Conservation (phyloP, 2,888 invertebrate genomes). For the Eilema depressum region DNA sequence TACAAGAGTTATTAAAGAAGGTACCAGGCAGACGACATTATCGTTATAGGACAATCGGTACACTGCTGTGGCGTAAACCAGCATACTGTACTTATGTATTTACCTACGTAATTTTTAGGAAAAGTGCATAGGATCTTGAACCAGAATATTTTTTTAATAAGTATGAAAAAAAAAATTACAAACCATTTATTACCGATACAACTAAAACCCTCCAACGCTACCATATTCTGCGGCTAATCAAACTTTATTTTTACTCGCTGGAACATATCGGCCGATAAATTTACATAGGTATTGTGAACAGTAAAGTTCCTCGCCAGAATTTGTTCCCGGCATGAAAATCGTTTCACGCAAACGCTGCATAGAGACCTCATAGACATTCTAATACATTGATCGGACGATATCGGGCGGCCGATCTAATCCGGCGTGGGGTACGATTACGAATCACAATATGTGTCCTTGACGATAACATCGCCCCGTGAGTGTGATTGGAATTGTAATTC, state of each 20-base stretch:
- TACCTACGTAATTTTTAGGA: not conserved
- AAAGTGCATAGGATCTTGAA: not conserved
- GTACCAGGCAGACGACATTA: too few relatives aligned
- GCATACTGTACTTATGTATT: too few relatives aligned
- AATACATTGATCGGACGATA: constrained; percentile 73
- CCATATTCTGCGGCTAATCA: constrained; percentile 1
- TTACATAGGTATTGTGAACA: constrained; percentile 64
- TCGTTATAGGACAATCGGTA: too few relatives aligned
- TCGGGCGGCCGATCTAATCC: constrained; percentile 79
- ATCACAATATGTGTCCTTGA: constrained; percentile 83
- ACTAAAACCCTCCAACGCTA: constrained; percentile 3
- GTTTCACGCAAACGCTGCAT: constrained; percentile 63
- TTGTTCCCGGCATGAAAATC: constrained; percentile 64
- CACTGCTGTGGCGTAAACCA: too few relatives aligned
- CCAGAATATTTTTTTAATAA: not conserved
- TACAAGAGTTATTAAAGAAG: too few relatives aligned
- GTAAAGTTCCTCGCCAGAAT: constrained; percentile 59
- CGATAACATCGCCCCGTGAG: constrained; percentile 69
- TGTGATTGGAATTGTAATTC: constrained; percentile 78
- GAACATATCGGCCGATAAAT: constrained; percentile 43
- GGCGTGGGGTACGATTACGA: constrained; percentile 73
- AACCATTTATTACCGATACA: not conserved
- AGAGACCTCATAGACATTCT: constrained; percentile 64
- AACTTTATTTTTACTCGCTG: constrained; percentile 37
- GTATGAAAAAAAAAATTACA: too few relatives aligned